A percentile compares a stretch with the other conserved stretches of the same genome.
Conservation (phyloP, 1,140 invertebrate species). For the Saccostrea cuccullata region DNA sequence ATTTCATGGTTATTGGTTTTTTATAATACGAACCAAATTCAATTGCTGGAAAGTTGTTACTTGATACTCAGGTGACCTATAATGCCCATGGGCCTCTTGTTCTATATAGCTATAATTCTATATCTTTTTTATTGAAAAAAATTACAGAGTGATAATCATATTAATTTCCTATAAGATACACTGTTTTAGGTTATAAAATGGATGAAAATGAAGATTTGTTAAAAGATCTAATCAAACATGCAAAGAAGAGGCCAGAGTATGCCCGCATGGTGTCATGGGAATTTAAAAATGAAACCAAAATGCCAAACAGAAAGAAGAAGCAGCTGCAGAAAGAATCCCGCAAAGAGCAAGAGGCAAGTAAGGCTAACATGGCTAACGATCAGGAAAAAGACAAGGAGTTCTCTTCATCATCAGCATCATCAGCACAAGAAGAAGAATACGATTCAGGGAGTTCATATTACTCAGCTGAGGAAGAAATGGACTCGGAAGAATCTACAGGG, state of each 20-base stretch:
- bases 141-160: too few species aligned
- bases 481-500: not conserved
- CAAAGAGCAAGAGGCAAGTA: not conserved
- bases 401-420: too few species aligned
- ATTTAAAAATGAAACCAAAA: constrained; percentile 1
- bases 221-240: not conserved
- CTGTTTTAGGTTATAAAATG: not conserved
- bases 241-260: not conserved
- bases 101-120: too few species aligned
- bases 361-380: not conserved
- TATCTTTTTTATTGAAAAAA: too few species aligned
- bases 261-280: not conserved
- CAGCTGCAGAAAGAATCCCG: not conserved
- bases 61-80: too few species aligned
- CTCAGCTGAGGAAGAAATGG: not conserved
- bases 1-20: too few species aligned
- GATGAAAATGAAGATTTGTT: constrained; percentile 15
- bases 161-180: too few species aligned
- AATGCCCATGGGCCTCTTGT: too few species aligned
- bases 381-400: not conserved
- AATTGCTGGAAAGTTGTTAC: too few species aligned
- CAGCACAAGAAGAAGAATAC: not conserved
- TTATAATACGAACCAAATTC: too few species aligned
- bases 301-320: not conserved
- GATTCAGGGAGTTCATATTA: constrained; percentile 25